Conservation (phyloP, 2,113 vertebrate genomes). For the Myrmecophaga tridactyla region DNA sequence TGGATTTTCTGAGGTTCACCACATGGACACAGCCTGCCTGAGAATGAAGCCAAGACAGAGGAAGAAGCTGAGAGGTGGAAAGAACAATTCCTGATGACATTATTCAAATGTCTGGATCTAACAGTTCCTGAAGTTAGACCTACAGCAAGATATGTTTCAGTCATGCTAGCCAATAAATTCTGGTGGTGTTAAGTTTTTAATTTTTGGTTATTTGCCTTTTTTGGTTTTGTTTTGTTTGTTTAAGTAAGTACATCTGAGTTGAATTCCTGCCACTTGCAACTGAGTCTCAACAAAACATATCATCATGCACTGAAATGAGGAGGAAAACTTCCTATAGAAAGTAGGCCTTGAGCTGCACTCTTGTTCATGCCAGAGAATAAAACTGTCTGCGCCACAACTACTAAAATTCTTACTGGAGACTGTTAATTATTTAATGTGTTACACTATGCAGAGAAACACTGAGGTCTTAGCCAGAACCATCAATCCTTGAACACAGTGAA, state of each 20-base stretch:
- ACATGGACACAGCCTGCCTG: neutral
- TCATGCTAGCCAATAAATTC: neutral
- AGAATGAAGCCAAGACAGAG: neutral
- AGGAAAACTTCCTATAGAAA: neutral
- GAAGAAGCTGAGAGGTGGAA: neutral
- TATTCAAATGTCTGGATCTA: neutral
- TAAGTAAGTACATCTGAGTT: neutral
- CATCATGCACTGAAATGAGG: neutral
- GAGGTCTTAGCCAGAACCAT: neutral
- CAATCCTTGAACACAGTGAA: neutral
- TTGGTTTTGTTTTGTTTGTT: neutral
- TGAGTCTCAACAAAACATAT: neutral
- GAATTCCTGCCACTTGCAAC: neutral
- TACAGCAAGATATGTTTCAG: neutral
- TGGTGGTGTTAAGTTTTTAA: neutral
- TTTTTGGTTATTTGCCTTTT: neutral
- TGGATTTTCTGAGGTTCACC: neutral
- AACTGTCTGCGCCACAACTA: neutral
- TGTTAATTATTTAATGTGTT: neutral
- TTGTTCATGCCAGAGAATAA: neutral
- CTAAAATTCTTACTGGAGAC: neutral
- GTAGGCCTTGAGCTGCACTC: neutral
- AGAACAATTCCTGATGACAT: neutral
- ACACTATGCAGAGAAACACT: neutral
- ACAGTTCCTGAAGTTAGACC: neutral